These are phyloP conservation scores for Corydoras maculifer DNA, from an alignment of 2,113 vertebrate genomes.

Conservation along the genomic window DNA sequence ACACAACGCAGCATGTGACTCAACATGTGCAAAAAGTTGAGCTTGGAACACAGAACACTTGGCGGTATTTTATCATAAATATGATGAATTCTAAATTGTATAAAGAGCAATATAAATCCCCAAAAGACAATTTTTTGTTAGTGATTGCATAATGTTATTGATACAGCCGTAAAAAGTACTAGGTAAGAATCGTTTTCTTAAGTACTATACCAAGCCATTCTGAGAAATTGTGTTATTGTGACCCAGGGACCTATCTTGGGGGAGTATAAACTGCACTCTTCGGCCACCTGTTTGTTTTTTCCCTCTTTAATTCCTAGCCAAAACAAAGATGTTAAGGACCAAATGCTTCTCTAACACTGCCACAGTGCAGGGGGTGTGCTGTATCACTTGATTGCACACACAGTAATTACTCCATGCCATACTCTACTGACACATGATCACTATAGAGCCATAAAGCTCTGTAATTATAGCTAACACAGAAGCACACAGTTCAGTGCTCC, in stretches of 20 bases:
- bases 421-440: conserved; percentile 47
- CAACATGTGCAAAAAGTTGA: too few relatives aligned
- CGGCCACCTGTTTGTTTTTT: conserved; percentile 31
- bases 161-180: too few relatives aligned
- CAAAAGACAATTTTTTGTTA: too few relatives aligned
- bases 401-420: conserved; percentile 47
- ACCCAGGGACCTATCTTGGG: not conserved
- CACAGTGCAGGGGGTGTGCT: conserved; percentile 37
- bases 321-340: conserved; percentile 35
- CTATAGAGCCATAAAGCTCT: conserved; percentile 41
- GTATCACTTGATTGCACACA: conserved; percentile 29
- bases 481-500: conserved; percentile 22
- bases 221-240: not conserved
- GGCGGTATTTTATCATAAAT: too few relatives aligned
- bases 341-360: conserved; percentile 21
- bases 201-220: too few relatives aligned
- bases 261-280: not conserved
- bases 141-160: too few relatives aligned
- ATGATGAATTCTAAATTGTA: too few relatives aligned
- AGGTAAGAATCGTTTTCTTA: too few relatives aligned
- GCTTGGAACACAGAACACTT: too few relatives aligned
- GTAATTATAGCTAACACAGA: conserved; percentile 46
- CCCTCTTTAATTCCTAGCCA: conserved; percentile 4
- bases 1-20: too few relatives aligned
- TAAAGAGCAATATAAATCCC: too few relatives aligned